A percentile compares a stretch with the other conserved stretches of the same genome.
Conservation (phyloP, 2,888 invertebrate species). For the Acleris holmiana region DNA sequence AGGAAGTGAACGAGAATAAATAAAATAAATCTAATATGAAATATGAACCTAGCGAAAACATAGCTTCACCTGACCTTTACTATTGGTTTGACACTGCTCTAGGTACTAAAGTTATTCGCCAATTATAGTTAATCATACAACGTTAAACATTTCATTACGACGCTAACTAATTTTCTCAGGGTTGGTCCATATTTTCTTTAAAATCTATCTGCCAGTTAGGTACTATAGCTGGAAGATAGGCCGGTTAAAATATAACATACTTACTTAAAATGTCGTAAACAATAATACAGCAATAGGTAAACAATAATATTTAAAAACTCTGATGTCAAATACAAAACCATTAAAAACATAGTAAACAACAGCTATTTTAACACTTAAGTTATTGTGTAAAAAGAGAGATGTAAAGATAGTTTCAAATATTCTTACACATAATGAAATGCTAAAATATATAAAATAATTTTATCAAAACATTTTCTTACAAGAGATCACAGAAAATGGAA, state of each 20-base stretch:
- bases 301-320: conserved; percentile 5
- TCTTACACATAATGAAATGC: conserved; percentile 25
- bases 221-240: conserved; percentile 25
- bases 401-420: conserved; percentile 34
- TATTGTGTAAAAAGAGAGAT: conserved; percentile 25
- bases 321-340: conserved; percentile 11
- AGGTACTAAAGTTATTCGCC: conserved; percentile 37
- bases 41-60: conserved; percentile 27
- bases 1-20: background rate
- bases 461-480: conserved; percentile 41
- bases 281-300: conserved; percentile 30
- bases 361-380: conserved; percentile 26
- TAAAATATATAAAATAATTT: conserved; percentile 36
- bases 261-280: conserved; percentile 5
- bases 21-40: too few relatives aligned
- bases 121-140: conserved; percentile 27
- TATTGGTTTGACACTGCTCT: conserved; percentile 33
- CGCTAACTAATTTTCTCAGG: conserved; percentile 39
- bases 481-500: conserved; percentile 76
- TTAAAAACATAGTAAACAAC: conserved; percentile 23
- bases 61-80: background rate
- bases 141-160: conserved; percentile 31
- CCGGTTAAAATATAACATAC: conserved; percentile 3
- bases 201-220: too few relatives aligned
- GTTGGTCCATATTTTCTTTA: conserved; percentile 45